These are phyloP conservation scores for Sminthopsis crassicaudata DNA, from an alignment of 2,113 vertebrate species.

Conservation along the genomic window DNA sequence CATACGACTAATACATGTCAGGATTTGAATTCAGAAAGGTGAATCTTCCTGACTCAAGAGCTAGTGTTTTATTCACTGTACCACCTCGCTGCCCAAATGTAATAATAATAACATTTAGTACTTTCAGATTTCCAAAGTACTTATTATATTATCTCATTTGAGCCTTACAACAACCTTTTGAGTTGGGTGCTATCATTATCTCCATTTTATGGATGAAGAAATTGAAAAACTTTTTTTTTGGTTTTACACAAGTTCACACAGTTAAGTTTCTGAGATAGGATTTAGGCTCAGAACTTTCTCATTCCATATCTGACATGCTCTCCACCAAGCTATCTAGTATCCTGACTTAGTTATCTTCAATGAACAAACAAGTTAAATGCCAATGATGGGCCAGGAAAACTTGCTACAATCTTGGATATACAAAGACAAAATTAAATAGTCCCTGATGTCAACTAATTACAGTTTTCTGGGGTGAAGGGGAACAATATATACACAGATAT, in stretches of 20 bases:
- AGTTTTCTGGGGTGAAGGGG: not conserved
- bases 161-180: not conserved
- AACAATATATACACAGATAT: not conserved
- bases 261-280: not conserved
- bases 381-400: not conserved
- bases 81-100: not conserved
- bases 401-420: not conserved
- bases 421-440: not conserved
- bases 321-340: not conserved
- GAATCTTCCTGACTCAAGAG: not conserved
- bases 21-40: not conserved
- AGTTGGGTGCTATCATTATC: not conserved
- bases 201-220: not conserved
- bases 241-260: not conserved
- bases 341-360: not conserved
- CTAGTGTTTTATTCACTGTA: not conserved
- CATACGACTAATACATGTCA: not conserved
- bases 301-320: not conserved
- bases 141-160: not conserved
- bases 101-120: not conserved
- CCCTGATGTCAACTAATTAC: not conserved
- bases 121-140: not conserved
- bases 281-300: not conserved
- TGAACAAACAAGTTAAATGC: not conserved
- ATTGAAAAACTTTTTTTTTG: not conserved